Percentiles rank a stretch among this genome's conserved stretches.
phyloP scores from a whole-genome alignment of 1,140 invertebrate species.

The Propsilocerus akamusi region DNA sequence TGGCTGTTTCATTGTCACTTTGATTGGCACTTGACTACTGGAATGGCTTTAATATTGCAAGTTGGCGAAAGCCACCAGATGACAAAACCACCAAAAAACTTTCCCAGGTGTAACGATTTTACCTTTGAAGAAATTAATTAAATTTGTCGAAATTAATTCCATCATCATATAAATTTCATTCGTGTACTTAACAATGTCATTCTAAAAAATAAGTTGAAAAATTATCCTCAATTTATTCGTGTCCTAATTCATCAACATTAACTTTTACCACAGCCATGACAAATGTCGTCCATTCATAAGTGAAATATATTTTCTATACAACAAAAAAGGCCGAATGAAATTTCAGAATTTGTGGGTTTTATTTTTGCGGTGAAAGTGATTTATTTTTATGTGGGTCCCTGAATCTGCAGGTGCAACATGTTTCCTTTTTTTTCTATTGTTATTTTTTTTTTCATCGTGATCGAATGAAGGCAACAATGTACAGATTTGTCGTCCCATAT shows the following conservation, averaged over 20 bases:
- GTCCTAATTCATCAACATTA: no score
- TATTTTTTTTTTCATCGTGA: neutral
- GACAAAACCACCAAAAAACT: neutral
- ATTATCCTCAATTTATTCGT: no score
- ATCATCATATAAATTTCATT: no score
- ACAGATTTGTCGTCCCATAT: conserved; percentile 1
- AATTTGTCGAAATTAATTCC: no score
- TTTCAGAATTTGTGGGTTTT: no score
- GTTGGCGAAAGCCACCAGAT: neutral
- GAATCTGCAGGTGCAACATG: neutral
- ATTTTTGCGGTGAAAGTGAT: conserved; percentile 3
- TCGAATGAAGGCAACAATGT: neutral
- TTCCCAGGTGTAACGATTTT: neutral
- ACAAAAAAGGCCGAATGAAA: no score
- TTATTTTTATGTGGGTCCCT: neutral
- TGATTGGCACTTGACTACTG: neutral
- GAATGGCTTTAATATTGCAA: neutral
- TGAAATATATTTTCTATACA: no score
- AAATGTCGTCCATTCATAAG: no score
- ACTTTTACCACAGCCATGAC: no score
- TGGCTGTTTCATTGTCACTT: conserved; percentile 11
- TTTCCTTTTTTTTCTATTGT: neutral
- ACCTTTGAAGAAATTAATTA: no score
- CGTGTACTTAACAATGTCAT: no score
- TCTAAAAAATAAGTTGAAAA: no score